Base-by-base conservation (phyloP, 2,113 vertebrate species). In the Pteruthius melanotis region DNA sequence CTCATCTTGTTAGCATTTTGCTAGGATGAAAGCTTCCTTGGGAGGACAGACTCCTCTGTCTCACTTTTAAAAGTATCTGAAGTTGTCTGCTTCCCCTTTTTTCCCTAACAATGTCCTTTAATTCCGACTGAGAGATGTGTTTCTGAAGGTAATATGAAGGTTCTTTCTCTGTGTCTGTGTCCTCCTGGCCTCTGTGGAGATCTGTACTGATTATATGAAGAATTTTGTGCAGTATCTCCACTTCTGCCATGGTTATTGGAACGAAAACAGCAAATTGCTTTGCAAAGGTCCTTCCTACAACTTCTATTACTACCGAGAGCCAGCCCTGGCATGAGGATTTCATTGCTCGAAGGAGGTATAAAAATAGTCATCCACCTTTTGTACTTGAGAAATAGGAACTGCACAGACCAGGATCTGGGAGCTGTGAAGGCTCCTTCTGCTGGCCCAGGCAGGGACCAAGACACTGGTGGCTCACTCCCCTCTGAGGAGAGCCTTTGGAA, bases 221-320 rank as follows among this genome's bases (percentile, higher is more conserved):
- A 59, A 65, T 61, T 83, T 69, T 22, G 30, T 61, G 54, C 64
- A 80, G 15, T 35, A 45, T 39, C 61, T 79, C 76, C 44, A 74
- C 54, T 54, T 70, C 39, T 82, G 47, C 54, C 47, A 37, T 2
- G 7, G 35, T 54, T 88, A 71, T 9, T 79, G 60, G 71, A 80
- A 77, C 9, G 47, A 86, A 86, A 87, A 26, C 24, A 49, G 35
- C 52, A 86, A 80, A 86, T 78, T 79, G 59, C 17, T 90, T 83
- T 27, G 33, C 76, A 63, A 37, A 83, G 27, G 28, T 88, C 56
- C 56, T 86, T 88, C 37, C 72, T 68, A 44, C 40, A 63, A n/a
- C 30, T 50, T 59, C 31, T 60, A 9, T 40, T 83, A 39, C 37
- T 47, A 68, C 56, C 0, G 1, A 86, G 49, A 74, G 24, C 27